Conservation (phyloP, 2,797 vertebrate species). For the Adrianichthys oophorus region DNA sequence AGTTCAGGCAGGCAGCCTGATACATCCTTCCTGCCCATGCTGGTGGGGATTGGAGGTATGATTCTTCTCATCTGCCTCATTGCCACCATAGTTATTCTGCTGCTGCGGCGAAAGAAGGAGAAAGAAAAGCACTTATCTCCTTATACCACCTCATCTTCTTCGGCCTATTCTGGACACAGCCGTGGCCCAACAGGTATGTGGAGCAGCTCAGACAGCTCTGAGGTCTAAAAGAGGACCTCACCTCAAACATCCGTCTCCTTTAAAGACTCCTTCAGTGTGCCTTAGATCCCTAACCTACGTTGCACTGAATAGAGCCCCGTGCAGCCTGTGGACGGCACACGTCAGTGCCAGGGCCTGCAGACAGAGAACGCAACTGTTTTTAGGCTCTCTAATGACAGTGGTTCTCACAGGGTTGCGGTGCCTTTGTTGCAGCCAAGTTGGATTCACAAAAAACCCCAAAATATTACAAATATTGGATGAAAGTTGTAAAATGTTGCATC, state of each 20-base stretch:
- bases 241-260: slow-evolving; percentile 8
- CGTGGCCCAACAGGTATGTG: slow-evolving; percentile 49
- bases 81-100: slow-evolving; percentile 60
- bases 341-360: slow-evolving; percentile 45
- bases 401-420: slow-evolving; percentile 28
- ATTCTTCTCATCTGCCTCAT: slow-evolving; percentile 73
- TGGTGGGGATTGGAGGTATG: slow-evolving; percentile 72
- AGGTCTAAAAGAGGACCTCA: slow-evolving; percentile 66
- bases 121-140: slow-evolving; percentile 70
- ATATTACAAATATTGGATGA: slow-evolving; percentile 30
- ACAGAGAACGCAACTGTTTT: slow-evolving; percentile 29
- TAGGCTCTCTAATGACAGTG: slow-evolving; percentile 31
- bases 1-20: slow-evolving; percentile 64
- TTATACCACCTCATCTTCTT: slow-evolving; percentile 76
- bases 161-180: slow-evolving; percentile 74
- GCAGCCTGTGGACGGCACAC: slow-evolving; percentile 44
- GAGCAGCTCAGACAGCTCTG: slow-evolving; percentile 74
- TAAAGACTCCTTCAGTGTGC: slow-evolving; percentile 67
- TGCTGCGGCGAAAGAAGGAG: slow-evolving; percentile 71
- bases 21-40: slow-evolving; percentile 62
- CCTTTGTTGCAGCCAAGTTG: slow-evolving; percentile 25
- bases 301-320: slow-evolving; percentile 63
- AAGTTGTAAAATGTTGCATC: slow-evolving; percentile 48
- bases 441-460: slow-evolving; percentile 27
- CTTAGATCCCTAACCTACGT: slow-evolving; percentile 57